Evolutionary conservation across 2,797 vertebrate species (phyloP).

Genomic region (Myotis pilosus): DNA sequence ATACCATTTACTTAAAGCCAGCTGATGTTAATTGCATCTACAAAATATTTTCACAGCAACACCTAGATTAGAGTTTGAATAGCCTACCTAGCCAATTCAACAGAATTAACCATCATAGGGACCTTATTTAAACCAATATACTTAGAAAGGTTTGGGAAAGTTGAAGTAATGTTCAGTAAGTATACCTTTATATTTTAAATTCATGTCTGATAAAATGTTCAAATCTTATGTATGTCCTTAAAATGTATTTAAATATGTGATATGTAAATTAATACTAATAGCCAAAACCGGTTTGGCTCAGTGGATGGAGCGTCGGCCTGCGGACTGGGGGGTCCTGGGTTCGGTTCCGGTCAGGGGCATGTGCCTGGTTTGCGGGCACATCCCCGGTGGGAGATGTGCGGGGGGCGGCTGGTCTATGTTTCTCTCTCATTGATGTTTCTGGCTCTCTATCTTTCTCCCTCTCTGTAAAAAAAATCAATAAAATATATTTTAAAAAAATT

Average conservation of each 20-base stretch:
- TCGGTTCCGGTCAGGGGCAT: too few relatives aligned
- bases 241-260: slow-evolving; percentile 3
- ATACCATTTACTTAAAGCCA: not conserved
- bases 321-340: too few relatives aligned
- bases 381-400: too few relatives aligned
- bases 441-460: too few relatives aligned
- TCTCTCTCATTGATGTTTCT: too few relatives aligned
- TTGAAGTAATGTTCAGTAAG: slow-evolving; percentile 25
- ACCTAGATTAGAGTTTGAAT: slow-evolving; percentile 9
- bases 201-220: not conserved
- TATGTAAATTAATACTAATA: not conserved
- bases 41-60: not conserved
- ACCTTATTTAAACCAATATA: not conserved
- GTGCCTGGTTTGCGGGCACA: too few relatives aligned
- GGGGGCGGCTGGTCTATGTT: too few relatives aligned
- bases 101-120: not conserved
- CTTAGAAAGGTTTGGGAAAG: not conserved
- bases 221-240: not conserved
- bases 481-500: not conserved
- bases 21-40: not conserved
- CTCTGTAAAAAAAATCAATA: too few relatives aligned
- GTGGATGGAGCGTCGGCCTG: too few relatives aligned
- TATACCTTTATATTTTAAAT: slow-evolving; percentile 15
- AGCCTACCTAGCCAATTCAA: not conserved
- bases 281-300: too few relatives aligned